These are phyloP conservation scores for Poecilia wingei DNA, from an alignment of 2,797 vertebrate genomes.

Conservation along the genomic window DNA sequence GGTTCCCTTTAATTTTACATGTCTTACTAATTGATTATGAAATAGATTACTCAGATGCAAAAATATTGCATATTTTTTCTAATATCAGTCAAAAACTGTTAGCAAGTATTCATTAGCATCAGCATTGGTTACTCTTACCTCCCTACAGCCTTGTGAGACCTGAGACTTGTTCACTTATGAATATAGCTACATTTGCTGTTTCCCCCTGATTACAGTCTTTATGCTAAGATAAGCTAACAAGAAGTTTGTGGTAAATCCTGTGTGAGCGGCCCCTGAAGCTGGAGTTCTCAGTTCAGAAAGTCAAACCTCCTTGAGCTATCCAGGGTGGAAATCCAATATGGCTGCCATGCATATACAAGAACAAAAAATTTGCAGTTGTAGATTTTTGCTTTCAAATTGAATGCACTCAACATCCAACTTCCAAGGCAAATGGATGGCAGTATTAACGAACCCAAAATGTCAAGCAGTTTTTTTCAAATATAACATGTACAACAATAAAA, in stretches of 20 bases:
- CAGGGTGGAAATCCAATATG: neutral
- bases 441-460: slow-evolving; percentile 13
- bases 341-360: neutral
- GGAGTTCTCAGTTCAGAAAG: neutral
- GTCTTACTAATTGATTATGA: neutral
- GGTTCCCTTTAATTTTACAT: neutral
- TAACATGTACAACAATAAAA: slow-evolving; percentile 17
- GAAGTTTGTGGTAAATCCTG: neutral
- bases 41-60: neutral
- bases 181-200: neutral
- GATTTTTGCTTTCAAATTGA: neutral
- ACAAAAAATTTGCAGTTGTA: neutral
- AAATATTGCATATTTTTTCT: neutral
- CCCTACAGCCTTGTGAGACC: neutral
- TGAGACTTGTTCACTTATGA: neutral
- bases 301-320: neutral
- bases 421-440: neutral
- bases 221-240: slow-evolving; percentile 10
- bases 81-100: neutral
- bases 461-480: slow-evolving; percentile 30
- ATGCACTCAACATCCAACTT: neutral
- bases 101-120: neutral
- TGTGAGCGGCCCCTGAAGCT: neutral
- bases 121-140: neutral
- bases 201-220: slow-evolving; percentile 4